Evolutionary conservation across 2,797 vertebrate genomes (phyloP), one percentile per base, ranked within the genome.

Genomic region (Phrynocephalus forsythii): DNA sequence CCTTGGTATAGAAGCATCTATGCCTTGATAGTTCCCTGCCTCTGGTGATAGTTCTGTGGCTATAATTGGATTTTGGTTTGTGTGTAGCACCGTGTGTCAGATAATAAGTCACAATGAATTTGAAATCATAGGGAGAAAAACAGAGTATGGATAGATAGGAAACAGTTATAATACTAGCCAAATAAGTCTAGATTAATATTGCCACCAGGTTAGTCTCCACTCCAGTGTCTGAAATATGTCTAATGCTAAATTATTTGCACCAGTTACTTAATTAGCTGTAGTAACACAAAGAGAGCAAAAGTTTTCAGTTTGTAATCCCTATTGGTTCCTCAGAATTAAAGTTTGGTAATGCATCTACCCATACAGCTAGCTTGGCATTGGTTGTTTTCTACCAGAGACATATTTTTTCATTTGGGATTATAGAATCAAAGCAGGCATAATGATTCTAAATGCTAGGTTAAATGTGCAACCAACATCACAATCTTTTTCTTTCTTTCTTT

Each of bases 31-130:
- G 15, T 69, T 0, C 67, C 38, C 3, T 89, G 5, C 28, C 56
- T 11, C 28, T 79, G 2, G 11, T 88, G 7, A 6, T 75, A 75
- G 73, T 68, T n/a, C 71, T 89, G 75, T 77, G 76, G 24, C 38
- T 86, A 5, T 1, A 86, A 2, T 3, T 92, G 44, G 24, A 38
- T 90, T 78, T 68, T 1, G 78, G 15, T 86, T 88, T 80, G 28
- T 6, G 3, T 82, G 1, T 77, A n/a, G 6, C 76, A 85, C 87
- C 26, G 8, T 76, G 56, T 76, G 44, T 67, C 38, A 82, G 3
- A 63, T 75, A 88, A 91, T 91, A 89, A 67, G 11, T 0, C 1
- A 86, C 20, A 82, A 66, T 6, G 16, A 68, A 1, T 6, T 84
- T 26, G 85, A 82, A 20, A 26, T 18, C 18, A 1, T 78, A 71